These are phyloP conservation scores for Podotricha telesiphe DNA, from an alignment of 2,888 invertebrate species.

Conservation along the genomic window DNA sequence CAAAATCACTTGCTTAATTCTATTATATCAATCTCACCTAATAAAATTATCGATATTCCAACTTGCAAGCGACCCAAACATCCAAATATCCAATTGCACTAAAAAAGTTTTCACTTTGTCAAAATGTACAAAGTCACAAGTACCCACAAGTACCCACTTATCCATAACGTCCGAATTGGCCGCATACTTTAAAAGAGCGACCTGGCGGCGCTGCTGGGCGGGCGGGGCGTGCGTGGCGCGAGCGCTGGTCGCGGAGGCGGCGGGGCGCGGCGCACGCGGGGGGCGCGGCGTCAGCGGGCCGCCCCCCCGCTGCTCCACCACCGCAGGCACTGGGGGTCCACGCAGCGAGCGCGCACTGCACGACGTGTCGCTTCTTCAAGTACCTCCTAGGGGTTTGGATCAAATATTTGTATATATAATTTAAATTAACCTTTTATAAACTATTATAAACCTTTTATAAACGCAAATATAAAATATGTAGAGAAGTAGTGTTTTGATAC, in stretches of 20 bases:
- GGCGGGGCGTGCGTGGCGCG: conserved; percentile 49
- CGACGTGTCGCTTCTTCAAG: conserved; percentile 96
- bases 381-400: conserved; percentile 87
- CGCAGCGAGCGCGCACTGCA: conserved; percentile 92
- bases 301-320: conserved; percentile 86
- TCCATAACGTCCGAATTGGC: neutral
- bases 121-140: neutral
- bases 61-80: too few relatives aligned
- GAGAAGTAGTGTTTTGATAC: too few relatives aligned
- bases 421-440: too few relatives aligned
- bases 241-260: conserved; percentile 50
- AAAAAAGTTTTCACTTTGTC: neutral
- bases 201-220: conserved; percentile 54
- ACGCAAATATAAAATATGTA: too few relatives aligned
- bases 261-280: conserved; percentile 49
- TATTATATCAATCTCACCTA: too few relatives aligned
- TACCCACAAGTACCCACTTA: neutral
- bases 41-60: too few relatives aligned
- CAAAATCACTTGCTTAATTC: too few relatives aligned
- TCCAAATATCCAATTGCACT: neutral
- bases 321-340: conserved; percentile 93
- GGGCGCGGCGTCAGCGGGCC: conserved; percentile 51
- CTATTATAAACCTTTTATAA: too few relatives aligned
- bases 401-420: too few relatives aligned
- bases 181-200: conserved; percentile 50